A percentile compares a stretch with the other conserved stretches of the same genome.
Evolutionary conservation across 2,797 vertebrate species (phyloP).

Genomic region (Danio albolineatus): DNA sequence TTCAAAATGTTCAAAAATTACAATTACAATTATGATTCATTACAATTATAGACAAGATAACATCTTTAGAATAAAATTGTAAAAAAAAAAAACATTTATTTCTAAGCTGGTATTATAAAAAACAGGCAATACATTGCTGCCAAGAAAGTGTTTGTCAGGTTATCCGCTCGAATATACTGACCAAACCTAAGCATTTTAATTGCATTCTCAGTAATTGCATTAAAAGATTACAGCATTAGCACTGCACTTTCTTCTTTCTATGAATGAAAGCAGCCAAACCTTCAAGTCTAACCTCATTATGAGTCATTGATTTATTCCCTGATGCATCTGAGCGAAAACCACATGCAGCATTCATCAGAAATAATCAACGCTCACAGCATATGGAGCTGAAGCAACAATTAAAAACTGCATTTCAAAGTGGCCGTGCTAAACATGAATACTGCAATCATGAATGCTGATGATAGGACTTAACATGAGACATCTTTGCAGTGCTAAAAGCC

Average conservation of each 20-base stretch:
- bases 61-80: too few species aligned
- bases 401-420: conserved; percentile 41
- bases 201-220: neutral
- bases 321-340: neutral
- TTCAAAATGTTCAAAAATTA: too few species aligned
- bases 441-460: conserved; percentile 30
- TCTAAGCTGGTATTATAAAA: too few species aligned
- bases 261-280: conserved; percentile 5
- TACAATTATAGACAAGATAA: too few species aligned
- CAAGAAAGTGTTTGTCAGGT: neutral
- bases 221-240: neutral
- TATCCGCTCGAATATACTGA: neutral
- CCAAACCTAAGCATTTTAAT: neutral
- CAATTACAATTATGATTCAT: too few species aligned
- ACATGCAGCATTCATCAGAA: neutral
- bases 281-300: neutral
- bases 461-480: neutral
- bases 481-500: conserved; percentile 8
- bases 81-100: too few species aligned
- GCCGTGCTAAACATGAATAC: neutral
- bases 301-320: neutral
- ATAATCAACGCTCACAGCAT: conserved; percentile 1
- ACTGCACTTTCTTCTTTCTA: neutral
- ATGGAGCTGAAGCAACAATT: conserved; percentile 21
- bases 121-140: too few species aligned